Evolutionary conservation across 1,140 invertebrate genomes (phyloP), one percentile per base, ranked within the genome.

Genomic region (Physella acuta): DNA sequence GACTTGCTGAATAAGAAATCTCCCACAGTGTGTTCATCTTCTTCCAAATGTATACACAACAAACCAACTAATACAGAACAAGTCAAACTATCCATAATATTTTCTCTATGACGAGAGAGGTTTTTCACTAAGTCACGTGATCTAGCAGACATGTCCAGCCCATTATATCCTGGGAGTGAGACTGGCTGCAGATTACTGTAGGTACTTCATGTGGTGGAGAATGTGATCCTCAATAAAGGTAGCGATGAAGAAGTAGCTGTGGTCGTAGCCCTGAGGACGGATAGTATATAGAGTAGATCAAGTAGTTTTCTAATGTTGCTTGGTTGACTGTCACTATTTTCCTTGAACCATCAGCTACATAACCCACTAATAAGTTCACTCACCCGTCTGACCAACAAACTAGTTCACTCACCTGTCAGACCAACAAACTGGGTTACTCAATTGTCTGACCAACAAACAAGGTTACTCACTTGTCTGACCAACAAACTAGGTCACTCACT

Each of bases 161-260:
- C n/a, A n/a, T n/a, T n/a, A n/a, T n/a, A n/a, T n/a, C n/a, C n/a
- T n/a, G n/a, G n/a, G n/a, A n/a, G n/a, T n/a, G n/a, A n/a, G n/a
- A n/a, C n/a, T n/a, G n/a, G n/a, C n/a, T n/a, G n/a, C n/a, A n/a
- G n/a, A n/a, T n/a, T n/a, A n/a, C 5, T 16, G 31, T 36, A 89
- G 78, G 74, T 79, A 79, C 72, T 88, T 92, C 17, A 91, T 88
- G 87, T 97, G 95, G 85, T 95, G 92, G 74, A 90, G 89, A 73
- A 99, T 90, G 85, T 99, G 97, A 79, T 99, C 95, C 56, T 90
- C 92, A 53, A 99, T 92, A 82, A 95, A 99, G 0, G 94, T 91
- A 2, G 93, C 87, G 74, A 99, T 93, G 79, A 97, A 99, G 81
- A 90, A 99, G 78, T 98, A 99, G 61, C 93, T 92, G 83, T 99